These are phyloP conservation scores for Brachyalestes nurse DNA, from an alignment of 2,797 vertebrate genomes.

Conservation along the genomic window DNA sequence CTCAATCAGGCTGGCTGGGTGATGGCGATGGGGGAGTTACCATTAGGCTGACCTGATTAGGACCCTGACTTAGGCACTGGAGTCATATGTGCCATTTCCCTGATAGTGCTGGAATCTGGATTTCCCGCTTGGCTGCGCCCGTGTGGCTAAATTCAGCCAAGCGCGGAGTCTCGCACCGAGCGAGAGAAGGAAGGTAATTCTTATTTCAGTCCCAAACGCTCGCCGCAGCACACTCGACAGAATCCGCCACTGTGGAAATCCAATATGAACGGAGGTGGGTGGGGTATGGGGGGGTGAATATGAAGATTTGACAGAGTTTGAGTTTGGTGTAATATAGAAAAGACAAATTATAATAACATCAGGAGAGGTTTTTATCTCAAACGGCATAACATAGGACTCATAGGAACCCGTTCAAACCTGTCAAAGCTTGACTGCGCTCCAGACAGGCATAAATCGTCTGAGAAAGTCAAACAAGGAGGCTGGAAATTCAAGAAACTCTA, in stretches of 20 bases:
- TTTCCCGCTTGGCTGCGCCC: constrained; percentile 82
- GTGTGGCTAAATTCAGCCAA: constrained; percentile 81
- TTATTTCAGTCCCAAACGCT: constrained; percentile 56
- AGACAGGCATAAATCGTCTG: background rate
- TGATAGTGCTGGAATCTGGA: constrained; percentile 84
- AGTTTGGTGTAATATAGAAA: constrained; percentile 53
- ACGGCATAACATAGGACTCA: constrained; percentile 15
- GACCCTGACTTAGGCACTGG: constrained; percentile 59
- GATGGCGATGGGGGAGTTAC: constrained; percentile 67
- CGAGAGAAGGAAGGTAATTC: constrained; percentile 60
- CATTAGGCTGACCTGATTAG: constrained; percentile 64
- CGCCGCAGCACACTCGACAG: constrained; percentile 49
- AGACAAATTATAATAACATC: constrained; percentile 48
- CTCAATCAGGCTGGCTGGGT: constrained; percentile 74
- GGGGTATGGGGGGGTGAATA: constrained; percentile 20
- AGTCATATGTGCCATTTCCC: constrained; percentile 81
- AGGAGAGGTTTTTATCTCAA: constrained; percentile 51
- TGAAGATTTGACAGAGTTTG: constrained; percentile 80
- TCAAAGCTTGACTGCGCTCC: background rate
- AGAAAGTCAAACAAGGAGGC: background rate
- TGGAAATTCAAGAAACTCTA: background rate
- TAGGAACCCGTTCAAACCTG: constrained; percentile 12
- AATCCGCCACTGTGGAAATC: constrained; percentile 52
- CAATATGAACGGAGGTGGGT: constrained; percentile 36
- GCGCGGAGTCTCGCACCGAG: constrained; percentile 76